Conservation (phyloP, 2,797 vertebrate species). For the Spinibarbus caldwelli region DNA sequence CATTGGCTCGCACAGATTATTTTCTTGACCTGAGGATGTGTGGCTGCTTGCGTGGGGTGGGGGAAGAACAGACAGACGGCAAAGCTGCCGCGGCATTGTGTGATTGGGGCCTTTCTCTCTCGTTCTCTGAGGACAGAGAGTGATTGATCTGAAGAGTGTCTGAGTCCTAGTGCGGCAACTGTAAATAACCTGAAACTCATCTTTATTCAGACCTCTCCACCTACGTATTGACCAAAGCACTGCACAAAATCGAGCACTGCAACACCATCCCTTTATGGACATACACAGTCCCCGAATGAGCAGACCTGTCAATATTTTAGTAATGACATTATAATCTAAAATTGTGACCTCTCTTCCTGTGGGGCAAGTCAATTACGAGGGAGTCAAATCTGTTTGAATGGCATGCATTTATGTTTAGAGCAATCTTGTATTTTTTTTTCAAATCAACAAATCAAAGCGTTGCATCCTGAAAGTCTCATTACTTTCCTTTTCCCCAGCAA, state of each 20-base stretch:
- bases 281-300: constrained; percentile 23
- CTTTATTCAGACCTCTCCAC: constrained; percentile 52
- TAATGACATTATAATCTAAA: constrained; percentile 35
- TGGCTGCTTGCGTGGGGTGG: background rate
- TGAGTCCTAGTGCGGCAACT: constrained; percentile 52
- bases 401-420: constrained; percentile 6
- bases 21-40: constrained; percentile 27
- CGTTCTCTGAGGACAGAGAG: constrained; percentile 39
- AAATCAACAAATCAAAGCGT: constrained; percentile 27
- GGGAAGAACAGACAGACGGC: background rate
- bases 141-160: constrained; percentile 59
- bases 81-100: constrained; percentile 26
- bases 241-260: constrained; percentile 42
- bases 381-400: constrained; percentile 11
- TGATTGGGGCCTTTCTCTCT: constrained; percentile 40
- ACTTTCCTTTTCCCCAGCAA: constrained; percentile 20
- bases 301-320: constrained; percentile 42
- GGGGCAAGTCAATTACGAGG: constrained; percentile 28
- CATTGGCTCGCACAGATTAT: constrained; percentile 16
- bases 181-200: constrained; percentile 62
- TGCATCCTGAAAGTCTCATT: constrained; percentile 32
- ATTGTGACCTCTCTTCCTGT: background rate
- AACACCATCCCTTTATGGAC: constrained; percentile 40
- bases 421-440: background rate
- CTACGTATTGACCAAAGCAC: constrained; percentile 47